Evolutionary conservation across 2,888 invertebrate genomes (phyloP).

Genomic region (Lasioglossum marginatum): DNA sequence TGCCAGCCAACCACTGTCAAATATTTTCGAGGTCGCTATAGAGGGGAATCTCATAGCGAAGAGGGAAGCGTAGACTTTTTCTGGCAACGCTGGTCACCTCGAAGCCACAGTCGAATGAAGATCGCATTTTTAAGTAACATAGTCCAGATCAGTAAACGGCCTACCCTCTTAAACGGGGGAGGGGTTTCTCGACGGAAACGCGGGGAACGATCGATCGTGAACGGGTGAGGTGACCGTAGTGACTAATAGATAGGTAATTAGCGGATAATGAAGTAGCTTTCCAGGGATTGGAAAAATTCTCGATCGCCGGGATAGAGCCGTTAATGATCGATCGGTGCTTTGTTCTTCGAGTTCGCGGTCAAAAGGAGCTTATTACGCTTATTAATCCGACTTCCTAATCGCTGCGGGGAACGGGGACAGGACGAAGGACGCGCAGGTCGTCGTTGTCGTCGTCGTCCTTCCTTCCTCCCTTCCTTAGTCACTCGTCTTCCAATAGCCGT

Average conservation of each 20-base stretch:
- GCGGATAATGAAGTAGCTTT: constrained; percentile 63
- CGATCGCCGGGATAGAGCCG: constrained; percentile 49
- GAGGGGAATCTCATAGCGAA: too few species aligned
- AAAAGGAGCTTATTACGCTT: constrained; percentile 69
- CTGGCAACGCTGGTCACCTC: not conserved
- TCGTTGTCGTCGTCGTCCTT: not conserved
- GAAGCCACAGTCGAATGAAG: not conserved
- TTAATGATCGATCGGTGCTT: constrained; percentile 68
- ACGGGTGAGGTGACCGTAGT: not conserved
- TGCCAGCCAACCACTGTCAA: too few species aligned
- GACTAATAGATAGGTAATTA: constrained; percentile 65
- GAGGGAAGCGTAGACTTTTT: too few species aligned
- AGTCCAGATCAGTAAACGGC: not conserved
- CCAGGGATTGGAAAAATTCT: constrained; percentile 44
- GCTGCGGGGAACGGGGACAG: not conserved
- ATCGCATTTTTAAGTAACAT: not conserved
- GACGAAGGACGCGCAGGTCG: not conserved
- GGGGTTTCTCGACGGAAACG: not conserved
- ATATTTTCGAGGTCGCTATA: too few species aligned
- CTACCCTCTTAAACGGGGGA: not conserved
- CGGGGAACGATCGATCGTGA: constrained; percentile 37
- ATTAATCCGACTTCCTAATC: constrained; percentile 61
- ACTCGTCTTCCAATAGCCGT: not conserved
- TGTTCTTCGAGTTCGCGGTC: constrained; percentile 55
- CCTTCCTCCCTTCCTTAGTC: not conserved